Percentiles rank a stretch among this genome's conserved stretches.
These are phyloP conservation scores for Teleogryllus oceanicus DNA, from an alignment of 2,888 invertebrate genomes.

Conservation along the genomic window DNA sequence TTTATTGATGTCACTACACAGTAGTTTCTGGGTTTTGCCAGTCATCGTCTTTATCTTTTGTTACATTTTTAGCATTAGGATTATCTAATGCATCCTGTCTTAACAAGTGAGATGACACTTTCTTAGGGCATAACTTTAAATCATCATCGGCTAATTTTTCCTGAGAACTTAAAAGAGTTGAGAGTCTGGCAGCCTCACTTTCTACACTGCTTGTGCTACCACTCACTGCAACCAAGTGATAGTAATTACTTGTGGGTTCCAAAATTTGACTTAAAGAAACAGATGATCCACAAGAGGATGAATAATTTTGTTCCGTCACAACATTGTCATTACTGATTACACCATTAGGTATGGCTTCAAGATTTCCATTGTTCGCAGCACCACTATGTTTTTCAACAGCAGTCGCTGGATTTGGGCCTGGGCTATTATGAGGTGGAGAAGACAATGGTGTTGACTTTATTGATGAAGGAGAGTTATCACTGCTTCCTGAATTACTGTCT, in stretches of 20 bases:
- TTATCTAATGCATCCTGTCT: slow-evolving; percentile 36
- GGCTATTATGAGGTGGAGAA: slow-evolving; percentile 5
- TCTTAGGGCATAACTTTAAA: slow-evolving; percentile 23
- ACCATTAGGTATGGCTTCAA: slow-evolving; percentile 12
- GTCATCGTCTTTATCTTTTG: slow-evolving; percentile 20
- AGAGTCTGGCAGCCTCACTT: neutral
- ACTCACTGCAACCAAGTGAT: slow-evolving; percentile 34
- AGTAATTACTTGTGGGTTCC: slow-evolving; percentile 34
- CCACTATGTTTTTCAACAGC: neutral
- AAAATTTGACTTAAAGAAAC: slow-evolving; percentile 34
- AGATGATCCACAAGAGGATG: slow-evolving; percentile 35
- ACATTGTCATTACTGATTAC: neutral
- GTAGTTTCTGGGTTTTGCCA: slow-evolving; percentile 34
- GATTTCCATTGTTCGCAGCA: slow-evolving; percentile 24
- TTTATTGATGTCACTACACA: slow-evolving; percentile 23
- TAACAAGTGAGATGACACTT: slow-evolving; percentile 25
- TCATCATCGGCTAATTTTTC: slow-evolving; percentile 29
- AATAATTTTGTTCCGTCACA: neutral
- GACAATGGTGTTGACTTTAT: slow-evolving; percentile 30
- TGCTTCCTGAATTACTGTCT: slow-evolving; percentile 30
- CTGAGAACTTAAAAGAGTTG: slow-evolving; percentile 26
- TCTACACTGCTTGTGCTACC: slow-evolving; percentile 33
- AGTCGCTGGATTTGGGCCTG: slow-evolving; percentile 18
- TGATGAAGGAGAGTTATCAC: slow-evolving; percentile 31
- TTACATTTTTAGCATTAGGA: slow-evolving; percentile 12